A percentile compares a stretch with the other conserved stretches of the same genome.
Conservation (phyloP, 2,797 vertebrate genomes). For the Pempheris klunzingeri region DNA sequence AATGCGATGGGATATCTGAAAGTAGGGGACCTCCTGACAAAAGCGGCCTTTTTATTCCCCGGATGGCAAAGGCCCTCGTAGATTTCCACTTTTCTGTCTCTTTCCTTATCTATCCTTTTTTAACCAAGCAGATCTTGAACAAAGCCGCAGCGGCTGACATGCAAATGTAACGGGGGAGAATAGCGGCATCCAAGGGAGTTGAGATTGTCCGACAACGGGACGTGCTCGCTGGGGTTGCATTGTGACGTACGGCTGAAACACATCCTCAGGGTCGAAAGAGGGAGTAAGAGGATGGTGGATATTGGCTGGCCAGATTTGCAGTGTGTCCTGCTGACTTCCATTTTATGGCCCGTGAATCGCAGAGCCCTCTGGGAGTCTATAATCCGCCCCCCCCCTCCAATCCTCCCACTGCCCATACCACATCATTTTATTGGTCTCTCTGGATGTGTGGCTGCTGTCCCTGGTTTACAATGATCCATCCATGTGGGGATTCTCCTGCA, state of each 20-base stretch:
- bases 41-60: constrained; percentile 69
- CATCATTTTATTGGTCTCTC: constrained; percentile 80
- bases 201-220: constrained; percentile 79
- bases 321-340: constrained; percentile 87
- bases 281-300: constrained; percentile 65
- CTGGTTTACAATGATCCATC: constrained; percentile 74
- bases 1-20: constrained; percentile 81
- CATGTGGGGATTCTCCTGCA: constrained; percentile 71
- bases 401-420: constrained; percentile 50
- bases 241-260: constrained; percentile 74
- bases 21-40: constrained; percentile 78
- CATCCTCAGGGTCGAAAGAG: constrained; percentile 68
- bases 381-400: constrained; percentile 73
- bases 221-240: constrained; percentile 73
- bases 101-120: constrained; percentile 62
- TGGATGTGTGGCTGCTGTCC: constrained; percentile 75
- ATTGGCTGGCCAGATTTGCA: constrained; percentile 80
- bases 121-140: constrained; percentile 65
- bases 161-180: constrained; percentile 69
- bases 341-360: constrained; percentile 85
- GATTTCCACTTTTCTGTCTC: constrained; percentile 61
- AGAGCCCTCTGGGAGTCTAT: constrained; percentile 86
- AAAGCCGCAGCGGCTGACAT: constrained; percentile 71
- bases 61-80: constrained; percentile 58
- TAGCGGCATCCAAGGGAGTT: constrained; percentile 66